A percentile compares a stretch with the other conserved stretches of the same genome.
These are phyloP conservation scores for Epinotia bilunana DNA, from an alignment of 2,888 invertebrate genomes.

Conservation along the genomic window DNA sequence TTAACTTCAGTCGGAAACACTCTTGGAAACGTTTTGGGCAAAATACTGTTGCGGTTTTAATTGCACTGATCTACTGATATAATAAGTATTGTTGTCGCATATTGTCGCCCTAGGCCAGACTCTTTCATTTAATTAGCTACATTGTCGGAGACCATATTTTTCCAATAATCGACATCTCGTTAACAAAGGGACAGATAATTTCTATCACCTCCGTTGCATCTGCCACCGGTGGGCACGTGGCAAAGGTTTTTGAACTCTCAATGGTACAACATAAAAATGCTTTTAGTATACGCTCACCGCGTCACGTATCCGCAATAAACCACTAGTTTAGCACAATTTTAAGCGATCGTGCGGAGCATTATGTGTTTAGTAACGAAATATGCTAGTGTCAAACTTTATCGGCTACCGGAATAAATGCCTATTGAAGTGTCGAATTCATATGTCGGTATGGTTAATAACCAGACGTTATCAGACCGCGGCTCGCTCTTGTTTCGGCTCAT, in stretches of 20 bases:
- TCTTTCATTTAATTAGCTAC: slow-evolving; percentile 69
- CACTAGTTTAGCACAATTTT: slow-evolving; percentile 40
- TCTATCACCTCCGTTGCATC: slow-evolving; percentile 67
- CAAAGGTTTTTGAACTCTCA: slow-evolving; percentile 61
- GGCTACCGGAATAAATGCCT: slow-evolving; percentile 35
- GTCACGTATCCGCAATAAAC: slow-evolving; percentile 59
- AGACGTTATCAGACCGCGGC: slow-evolving; percentile 47
- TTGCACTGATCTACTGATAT: slow-evolving; percentile 42
- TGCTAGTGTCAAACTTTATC: slow-evolving; percentile 18
- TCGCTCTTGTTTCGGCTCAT: slow-evolving; percentile 40
- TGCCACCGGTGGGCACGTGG: slow-evolving; percentile 58
- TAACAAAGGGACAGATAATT: slow-evolving; percentile 62
- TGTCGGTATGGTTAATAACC: slow-evolving; percentile 72
- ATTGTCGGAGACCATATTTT: slow-evolving; percentile 74
- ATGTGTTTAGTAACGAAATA: slow-evolving; percentile 20
- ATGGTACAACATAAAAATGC: slow-evolving; percentile 52
- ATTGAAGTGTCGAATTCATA: slow-evolving; percentile 76
- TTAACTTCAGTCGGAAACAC: slow-evolving; percentile 6
- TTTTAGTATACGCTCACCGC: slow-evolving; percentile 56
- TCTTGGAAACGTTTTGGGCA: slow-evolving; percentile 18
- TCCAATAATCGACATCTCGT: slow-evolving; percentile 51
- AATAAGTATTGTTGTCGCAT: slow-evolving; percentile 36
- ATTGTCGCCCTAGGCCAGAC: slow-evolving; percentile 32
- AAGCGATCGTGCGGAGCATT: slow-evolving; percentile 9
- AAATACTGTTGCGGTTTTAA: slow-evolving; percentile 38